phyloP scores from a whole-genome alignment of 2,113 vertebrate genomes.

The Tringa solitaria region DNA sequence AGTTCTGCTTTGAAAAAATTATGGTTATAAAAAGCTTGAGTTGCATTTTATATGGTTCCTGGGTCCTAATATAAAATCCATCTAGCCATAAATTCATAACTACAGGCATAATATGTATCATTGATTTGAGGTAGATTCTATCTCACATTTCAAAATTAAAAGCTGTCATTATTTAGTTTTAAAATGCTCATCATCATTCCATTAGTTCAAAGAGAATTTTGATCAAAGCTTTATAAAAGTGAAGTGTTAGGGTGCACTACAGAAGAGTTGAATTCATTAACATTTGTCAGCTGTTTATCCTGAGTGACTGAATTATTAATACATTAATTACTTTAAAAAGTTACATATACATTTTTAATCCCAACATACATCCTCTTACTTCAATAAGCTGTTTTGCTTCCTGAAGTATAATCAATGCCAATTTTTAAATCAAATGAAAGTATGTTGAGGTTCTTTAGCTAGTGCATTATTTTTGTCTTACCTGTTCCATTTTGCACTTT shows the following conservation, averaged over 20 bases:
- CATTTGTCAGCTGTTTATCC: not conserved
- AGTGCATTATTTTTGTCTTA: not conserved
- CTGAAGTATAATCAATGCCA: not conserved
- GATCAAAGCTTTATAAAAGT: slow-evolving; percentile 5
- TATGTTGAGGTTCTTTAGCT: not conserved
- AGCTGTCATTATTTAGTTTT: not conserved
- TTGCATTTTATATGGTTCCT: not conserved
- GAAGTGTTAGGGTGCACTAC: not conserved
- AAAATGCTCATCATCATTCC: not conserved
- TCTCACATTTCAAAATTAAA: not conserved
- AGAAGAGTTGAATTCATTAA: slow-evolving; percentile 11
- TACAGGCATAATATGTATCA: not conserved
- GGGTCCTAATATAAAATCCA: not conserved
- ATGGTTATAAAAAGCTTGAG: not conserved
- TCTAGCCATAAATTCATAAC: not conserved
- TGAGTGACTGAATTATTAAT: not conserved
- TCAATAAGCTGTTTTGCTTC: not conserved
- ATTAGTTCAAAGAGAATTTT: slow-evolving; percentile 20
- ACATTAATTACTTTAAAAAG: not conserved
- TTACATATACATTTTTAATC: not conserved
- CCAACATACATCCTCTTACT: not conserved
- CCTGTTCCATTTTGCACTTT: not conserved
- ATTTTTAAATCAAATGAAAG: not conserved
- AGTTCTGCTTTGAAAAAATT: not conserved
- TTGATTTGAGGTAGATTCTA: not conserved